Conservation (phyloP, 2,888 invertebrate species). For the Emesis furor region DNA sequence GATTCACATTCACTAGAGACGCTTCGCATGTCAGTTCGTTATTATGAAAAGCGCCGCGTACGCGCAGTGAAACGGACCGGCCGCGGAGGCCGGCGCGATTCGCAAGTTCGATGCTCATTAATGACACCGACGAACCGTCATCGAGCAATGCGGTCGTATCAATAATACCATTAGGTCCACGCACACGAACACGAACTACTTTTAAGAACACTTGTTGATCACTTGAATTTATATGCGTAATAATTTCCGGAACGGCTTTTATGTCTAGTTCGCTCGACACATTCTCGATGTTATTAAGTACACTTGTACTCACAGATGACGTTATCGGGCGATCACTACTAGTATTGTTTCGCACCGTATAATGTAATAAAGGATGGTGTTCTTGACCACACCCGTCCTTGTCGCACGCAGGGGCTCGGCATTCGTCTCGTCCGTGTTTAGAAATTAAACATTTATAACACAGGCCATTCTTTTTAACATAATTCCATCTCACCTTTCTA, state of each 20-base stretch:
- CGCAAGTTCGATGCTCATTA: conserved; percentile 62
- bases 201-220: conserved; percentile 55
- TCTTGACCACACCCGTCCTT: conserved; percentile 43
- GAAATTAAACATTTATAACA: too few relatives aligned
- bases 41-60: conserved; percentile 57
- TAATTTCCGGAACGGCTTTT: neutral
- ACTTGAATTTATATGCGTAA: neutral
- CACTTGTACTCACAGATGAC: neutral
- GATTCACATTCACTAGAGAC: conserved; percentile 43
- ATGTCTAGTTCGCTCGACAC: neutral
- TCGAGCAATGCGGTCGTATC: conserved; percentile 67
- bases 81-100: conserved; percentile 57
- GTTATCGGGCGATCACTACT: neutral
- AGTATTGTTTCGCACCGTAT: conserved; percentile 16
- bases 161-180: conserved; percentile 65
- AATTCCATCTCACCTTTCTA: conserved; percentile 60
- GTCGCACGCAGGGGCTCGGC: conserved; percentile 35
- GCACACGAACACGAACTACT: conserved; percentile 17
- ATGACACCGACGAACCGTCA: conserved; percentile 72
- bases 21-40: conserved; percentile 38
- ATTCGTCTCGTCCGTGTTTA: too few relatives aligned
- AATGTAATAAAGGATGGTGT: conserved; percentile 62
- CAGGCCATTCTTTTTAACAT: too few relatives aligned
- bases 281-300: neutral
- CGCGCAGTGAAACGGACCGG: conserved; percentile 54